Evolutionary conservation across 2,113 vertebrate genomes (phyloP), one percentile per base, ranked within the genome.

Genomic region (Colius striatus): DNA sequence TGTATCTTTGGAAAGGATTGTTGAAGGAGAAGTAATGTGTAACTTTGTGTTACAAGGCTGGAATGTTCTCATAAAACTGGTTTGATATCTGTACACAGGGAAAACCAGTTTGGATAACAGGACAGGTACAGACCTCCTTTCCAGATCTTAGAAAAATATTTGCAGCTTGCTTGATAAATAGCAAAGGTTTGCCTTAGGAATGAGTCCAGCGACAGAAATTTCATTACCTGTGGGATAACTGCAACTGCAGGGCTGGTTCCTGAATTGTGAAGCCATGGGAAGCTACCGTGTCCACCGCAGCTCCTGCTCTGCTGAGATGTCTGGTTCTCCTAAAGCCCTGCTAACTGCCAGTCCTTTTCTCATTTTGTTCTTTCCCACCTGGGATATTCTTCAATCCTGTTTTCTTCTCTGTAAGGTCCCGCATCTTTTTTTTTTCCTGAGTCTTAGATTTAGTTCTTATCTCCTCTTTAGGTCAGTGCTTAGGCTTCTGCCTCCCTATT

Each of bases 51-150:
- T 92, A 48, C 65, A 94, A 93, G 65, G 48, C 83, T 51, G 79
- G 76, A 90, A 89, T 76, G 61, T 86, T 94, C 96, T 92, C 16
- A 90, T 78, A 84, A 78, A 97, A 97, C 96, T 90, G 92, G 94
- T 96, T 96, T 94, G 86, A 76, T 3, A 0, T 89, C 90, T 89
- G 29, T 67, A 48, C 8, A 25, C 65, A 89, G 84, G 60, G 67
- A 86, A 60, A 80, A 32, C 13, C 65, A 63, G 8, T 38, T 47
- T 84, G 61, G 72, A 48, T 65, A 79, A 54, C 87, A 95, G 85
- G 79, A 53, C 76, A 86, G 34, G 13, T 43, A 38, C 25, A 89
- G 80, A 68, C 26, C 23, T 91, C 25, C 16, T 54, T 77, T 54
- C 86, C 30, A 74, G 26, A 58, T 67, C 43, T 77, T 86, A 45